phyloP scores from a whole-genome alignment of 2,113 vertebrate genomes.

The Podocnemis expansa region DNA sequence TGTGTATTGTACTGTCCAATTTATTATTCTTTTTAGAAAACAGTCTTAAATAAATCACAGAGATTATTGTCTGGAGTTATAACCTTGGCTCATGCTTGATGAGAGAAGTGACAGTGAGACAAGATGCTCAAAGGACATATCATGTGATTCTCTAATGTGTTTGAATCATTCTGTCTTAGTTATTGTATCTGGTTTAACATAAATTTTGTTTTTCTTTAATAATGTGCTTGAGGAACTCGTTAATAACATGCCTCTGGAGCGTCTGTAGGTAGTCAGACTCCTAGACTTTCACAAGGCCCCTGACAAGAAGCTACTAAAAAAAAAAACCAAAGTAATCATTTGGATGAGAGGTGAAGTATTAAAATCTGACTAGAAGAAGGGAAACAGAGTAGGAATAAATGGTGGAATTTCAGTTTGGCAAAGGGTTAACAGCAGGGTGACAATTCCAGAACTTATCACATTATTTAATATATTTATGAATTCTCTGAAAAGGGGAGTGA shows the following conservation, averaged over 20 bases:
- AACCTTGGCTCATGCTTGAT: neutral
- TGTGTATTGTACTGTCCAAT: neutral
- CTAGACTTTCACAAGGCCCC: neutral
- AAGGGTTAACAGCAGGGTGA: neutral
- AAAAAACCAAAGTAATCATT: neutral
- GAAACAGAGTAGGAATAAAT: neutral
- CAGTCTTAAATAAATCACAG: neutral
- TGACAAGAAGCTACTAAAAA: neutral
- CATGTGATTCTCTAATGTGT: neutral
- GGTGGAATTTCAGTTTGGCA: neutral
- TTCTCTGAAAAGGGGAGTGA: conserved; percentile 10
- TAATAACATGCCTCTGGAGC: conserved; percentile 23
- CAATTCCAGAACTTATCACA: neutral
- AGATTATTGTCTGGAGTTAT: neutral
- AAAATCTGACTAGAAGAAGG: neutral
- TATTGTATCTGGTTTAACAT: neutral
- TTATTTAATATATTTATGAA: neutral
- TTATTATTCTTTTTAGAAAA: neutral
- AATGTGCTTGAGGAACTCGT: fast-evolving
- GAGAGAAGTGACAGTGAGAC: neutral
- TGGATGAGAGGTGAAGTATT: neutral
- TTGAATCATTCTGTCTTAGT: neutral
- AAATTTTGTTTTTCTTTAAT: neutral
- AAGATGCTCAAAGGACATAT: neutral
- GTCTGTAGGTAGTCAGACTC: neutral